A percentile compares a stretch with the other conserved stretches of the same genome.
Evolutionary conservation across 2,797 vertebrate genomes (phyloP).

Genomic region (Lindbergichthys nudifrons): DNA sequence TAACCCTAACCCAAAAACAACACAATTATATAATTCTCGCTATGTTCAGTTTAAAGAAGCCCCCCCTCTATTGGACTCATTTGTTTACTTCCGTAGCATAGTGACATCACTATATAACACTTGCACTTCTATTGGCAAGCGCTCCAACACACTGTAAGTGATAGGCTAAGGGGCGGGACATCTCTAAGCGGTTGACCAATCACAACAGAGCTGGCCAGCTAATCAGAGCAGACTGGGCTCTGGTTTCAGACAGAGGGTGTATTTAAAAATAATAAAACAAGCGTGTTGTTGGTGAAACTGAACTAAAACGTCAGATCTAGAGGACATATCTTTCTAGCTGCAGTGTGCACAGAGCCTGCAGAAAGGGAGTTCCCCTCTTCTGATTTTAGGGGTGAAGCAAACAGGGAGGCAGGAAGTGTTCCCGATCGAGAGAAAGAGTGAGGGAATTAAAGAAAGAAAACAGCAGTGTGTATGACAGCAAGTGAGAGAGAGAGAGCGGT

Average conservation of each 20-base stretch:
- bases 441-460: constrained; percentile 12
- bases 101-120: no score
- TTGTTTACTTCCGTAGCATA: no score
- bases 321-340: neutral
- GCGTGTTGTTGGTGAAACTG: constrained; percentile 4
- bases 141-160: no score
- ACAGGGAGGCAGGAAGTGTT: constrained; percentile 7
- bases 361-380: constrained; percentile 22
- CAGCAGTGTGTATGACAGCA: constrained; percentile 16
- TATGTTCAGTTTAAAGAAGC: neutral
- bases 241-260: no score
- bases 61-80: no score
- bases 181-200: no score
- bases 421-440: constrained; percentile 1
- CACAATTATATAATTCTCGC: neutral
- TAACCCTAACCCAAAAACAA: neutral
- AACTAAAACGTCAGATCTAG: neutral
- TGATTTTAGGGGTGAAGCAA: constrained; percentile 12
- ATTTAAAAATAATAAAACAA: neutral
- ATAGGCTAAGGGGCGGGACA: no score
- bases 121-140: no score
- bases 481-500: constrained; percentile 10
- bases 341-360: constrained; percentile 7
- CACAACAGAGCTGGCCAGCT: no score
- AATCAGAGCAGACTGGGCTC: no score